Conservation (phyloP, 2,888 invertebrate species). For the Selenia dentaria region DNA sequence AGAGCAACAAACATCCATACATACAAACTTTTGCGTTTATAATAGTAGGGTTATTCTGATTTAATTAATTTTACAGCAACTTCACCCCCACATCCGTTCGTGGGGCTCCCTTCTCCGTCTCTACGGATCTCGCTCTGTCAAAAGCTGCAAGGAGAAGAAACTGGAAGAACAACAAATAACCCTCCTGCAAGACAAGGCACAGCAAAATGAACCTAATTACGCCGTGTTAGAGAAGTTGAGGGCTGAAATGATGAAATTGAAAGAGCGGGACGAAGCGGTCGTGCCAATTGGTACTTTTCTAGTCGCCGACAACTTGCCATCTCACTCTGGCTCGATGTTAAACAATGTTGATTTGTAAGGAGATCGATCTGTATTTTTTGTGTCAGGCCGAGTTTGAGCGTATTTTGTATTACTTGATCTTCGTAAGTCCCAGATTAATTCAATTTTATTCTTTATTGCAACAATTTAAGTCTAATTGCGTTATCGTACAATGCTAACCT, state of each 20-base stretch:
- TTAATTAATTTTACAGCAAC: conserved; percentile 74
- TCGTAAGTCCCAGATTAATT: too few species aligned
- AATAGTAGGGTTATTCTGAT: too few species aligned
- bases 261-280: conserved; percentile 85
- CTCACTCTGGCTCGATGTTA: conserved; percentile 90
- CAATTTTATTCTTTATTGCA: too few species aligned
- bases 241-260: conserved; percentile 91
- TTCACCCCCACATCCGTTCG: conserved; percentile 97
- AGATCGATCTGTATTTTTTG: too few species aligned
- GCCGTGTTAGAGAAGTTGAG: conserved; percentile 94
- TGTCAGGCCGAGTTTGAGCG: too few species aligned
- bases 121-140: conserved; percentile 96
- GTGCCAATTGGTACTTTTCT: conserved; percentile 84
- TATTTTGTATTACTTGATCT: too few species aligned
- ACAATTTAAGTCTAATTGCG: too few species aligned
- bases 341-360: conserved; percentile 89
- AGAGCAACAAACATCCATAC: too few species aligned
- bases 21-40: too few species aligned
- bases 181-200: conserved; percentile 91
- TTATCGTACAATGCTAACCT: too few species aligned
- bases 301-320: conserved; percentile 85
- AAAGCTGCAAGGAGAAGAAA: conserved; percentile 96
- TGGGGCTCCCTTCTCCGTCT: conserved; percentile 97
- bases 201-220: conserved; percentile 95
- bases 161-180: conserved; percentile 97